Evolutionary conservation across 2,113 vertebrate genomes (phyloP), one percentile per base, ranked within the genome.

Genomic region (Myiopsitta monachus): DNA sequence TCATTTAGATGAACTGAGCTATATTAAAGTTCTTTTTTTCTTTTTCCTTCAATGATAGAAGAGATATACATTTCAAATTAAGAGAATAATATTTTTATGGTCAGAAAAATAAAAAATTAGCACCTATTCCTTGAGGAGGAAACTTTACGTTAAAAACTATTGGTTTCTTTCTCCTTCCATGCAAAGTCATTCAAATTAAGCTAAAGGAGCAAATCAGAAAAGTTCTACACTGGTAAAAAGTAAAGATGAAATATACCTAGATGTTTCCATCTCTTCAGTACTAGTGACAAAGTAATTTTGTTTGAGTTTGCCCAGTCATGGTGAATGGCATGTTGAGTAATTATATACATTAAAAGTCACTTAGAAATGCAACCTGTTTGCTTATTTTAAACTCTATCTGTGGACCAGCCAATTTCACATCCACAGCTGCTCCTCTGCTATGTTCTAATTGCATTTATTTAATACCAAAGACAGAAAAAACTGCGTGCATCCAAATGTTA

Each of bases 51-150:
- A 93, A 75, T 59, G 95, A 91, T 76, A 91, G 83, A 95, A 97
- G 36, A 97, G 82, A 96, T 82, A 97, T 76, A 95, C 95, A 33
- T 95, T 97, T 97, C 69, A 88, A 89, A 68, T 92, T 86, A 92
- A 87, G 49, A 96, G 90, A 96, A 90, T 94, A 96, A 92, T 97
- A 96, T 95, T 96, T 96, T 97, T 95, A 91, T 95, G 39, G 69
- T 93, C 49, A 95, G 93, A 97, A 97, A 98, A 97, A 97, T 93
- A 21, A 97, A 95, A 97, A 97, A 91, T 83, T 96, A 62, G 61
- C 96, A 75, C 41, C 52, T 96, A 83, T 93, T 96, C 85, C 94
- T 97, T 92, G 74, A 97, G 89, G 83, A 95, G 26, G 87, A 88
- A 96, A 90, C 92, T 97, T 97, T 96, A 46, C 82, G 92, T 97